A percentile compares a stretch with the other conserved stretches of the same genome.
These are phyloP conservation scores for Netelia melanura DNA, from an alignment of 2,888 invertebrate species.

Conservation along the genomic window DNA sequence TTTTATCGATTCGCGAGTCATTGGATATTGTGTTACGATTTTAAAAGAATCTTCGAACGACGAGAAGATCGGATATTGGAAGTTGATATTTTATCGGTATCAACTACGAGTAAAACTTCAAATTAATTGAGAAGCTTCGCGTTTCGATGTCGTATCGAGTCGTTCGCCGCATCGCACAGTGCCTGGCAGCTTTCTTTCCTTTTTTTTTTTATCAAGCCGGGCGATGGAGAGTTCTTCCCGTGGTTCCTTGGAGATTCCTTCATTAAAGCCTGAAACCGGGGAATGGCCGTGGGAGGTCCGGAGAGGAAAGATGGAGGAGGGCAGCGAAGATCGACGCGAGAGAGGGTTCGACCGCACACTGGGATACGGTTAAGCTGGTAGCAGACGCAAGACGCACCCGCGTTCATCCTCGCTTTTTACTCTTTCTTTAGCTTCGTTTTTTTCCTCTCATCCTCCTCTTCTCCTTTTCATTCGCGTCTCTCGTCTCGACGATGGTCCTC, in stretches of 20 bases:
- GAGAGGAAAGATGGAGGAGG: slow-evolving; percentile 32
- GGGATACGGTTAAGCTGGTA: slow-evolving; percentile 53
- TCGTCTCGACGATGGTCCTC: slow-evolving; percentile 42
- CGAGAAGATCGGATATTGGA: too few relatives aligned
- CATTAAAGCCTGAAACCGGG: slow-evolving; percentile 67
- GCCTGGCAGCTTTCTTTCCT: not conserved
- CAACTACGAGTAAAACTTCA: too few relatives aligned
- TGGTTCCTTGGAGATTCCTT: slow-evolving; percentile 66
- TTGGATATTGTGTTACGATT: too few relatives aligned
- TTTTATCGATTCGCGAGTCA: too few relatives aligned
- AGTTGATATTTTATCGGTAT: too few relatives aligned
- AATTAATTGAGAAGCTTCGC: too few relatives aligned
- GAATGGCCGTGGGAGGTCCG: slow-evolving; percentile 65
- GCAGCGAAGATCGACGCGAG: slow-evolving; percentile 38
- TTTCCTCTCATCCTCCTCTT: slow-evolving; percentile 16
- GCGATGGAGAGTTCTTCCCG: slow-evolving; percentile 23
- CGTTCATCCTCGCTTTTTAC: slow-evolving; percentile 42
- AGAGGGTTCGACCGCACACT: slow-evolving; percentile 30
- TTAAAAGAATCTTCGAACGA: too few relatives aligned
- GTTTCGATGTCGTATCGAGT: too few relatives aligned
- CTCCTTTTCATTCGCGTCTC: slow-evolving; percentile 29
- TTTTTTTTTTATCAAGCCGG: not conserved
- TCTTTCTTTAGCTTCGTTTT: slow-evolving; percentile 9
- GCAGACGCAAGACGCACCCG: slow-evolving; percentile 61
- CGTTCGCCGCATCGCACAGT: not conserved